Evolutionary conservation across 2,113 vertebrate genomes (phyloP).

Genomic region (Rhabdornis inornatus): DNA sequence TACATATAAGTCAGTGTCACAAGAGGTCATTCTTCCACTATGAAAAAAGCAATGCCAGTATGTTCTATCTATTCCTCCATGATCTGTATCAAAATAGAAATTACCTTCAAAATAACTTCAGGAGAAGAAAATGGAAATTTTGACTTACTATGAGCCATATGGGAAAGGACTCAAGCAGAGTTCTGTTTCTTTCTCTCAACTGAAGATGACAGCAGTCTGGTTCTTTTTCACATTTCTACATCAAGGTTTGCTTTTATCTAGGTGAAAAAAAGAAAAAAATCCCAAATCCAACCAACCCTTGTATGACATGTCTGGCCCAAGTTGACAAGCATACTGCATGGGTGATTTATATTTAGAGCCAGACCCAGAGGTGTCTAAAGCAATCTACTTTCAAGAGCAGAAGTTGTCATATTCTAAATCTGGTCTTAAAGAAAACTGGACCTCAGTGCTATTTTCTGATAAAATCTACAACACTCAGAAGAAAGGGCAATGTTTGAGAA

Average conservation of each 20-base stretch:
- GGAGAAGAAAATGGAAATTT: not conserved
- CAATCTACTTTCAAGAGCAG: slow-evolving; percentile 2
- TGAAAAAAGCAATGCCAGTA: not conserved
- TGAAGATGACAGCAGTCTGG: not conserved
- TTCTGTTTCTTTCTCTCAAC: slow-evolving; percentile 1
- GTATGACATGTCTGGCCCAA: not conserved
- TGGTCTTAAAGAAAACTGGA: slow-evolving; percentile 2
- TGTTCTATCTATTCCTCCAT: not conserved
- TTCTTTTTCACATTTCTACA: not conserved
- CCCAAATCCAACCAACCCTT: not conserved
- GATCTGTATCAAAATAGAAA: slow-evolving; percentile 13
- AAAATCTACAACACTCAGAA: not conserved
- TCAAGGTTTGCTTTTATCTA: not conserved
- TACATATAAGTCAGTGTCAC: not conserved
- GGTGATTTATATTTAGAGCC: slow-evolving; percentile 40
- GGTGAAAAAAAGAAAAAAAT: not conserved
- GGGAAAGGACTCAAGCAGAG: not conserved
- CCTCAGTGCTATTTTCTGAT: not conserved
- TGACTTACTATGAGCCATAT: not conserved
- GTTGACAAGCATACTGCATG: not conserved
- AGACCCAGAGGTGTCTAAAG: slow-evolving; percentile 9
- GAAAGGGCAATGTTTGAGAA: not conserved
- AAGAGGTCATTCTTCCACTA: not conserved
- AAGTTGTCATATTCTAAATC: slow-evolving; percentile 14
- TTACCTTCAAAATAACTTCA: not conserved